Evolutionary conservation across 2,797 vertebrate genomes (phyloP).

Genomic region (Enteromius radiatus): DNA sequence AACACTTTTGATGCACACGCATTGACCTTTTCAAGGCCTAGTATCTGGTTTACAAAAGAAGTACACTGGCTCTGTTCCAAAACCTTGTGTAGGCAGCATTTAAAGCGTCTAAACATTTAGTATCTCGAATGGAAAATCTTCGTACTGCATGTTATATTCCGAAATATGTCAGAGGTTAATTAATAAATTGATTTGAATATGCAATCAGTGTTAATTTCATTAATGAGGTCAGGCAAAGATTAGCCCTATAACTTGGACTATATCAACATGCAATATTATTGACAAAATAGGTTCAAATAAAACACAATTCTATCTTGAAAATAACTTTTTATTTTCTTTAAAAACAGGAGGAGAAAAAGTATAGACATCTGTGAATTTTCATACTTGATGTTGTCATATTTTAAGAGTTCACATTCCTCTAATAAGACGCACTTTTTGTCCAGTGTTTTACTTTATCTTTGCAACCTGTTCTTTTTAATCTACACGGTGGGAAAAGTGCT

Average conservation of each 20-base stretch:
- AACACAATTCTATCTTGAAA: background rate
- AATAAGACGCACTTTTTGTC: background rate
- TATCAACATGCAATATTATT: too few species aligned
- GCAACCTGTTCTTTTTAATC: background rate
- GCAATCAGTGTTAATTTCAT: background rate
- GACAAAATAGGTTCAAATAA: background rate
- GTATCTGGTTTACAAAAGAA: conserved; percentile 26
- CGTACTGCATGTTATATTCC: background rate
- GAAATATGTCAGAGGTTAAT: background rate
- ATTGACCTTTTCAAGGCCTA: conserved; percentile 13
- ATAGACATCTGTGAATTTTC: background rate
- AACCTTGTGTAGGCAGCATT: background rate
- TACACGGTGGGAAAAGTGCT: background rate
- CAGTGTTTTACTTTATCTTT: background rate
- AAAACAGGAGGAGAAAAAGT: too few species aligned
- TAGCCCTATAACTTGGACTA: background rate
- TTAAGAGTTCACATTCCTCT: background rate
- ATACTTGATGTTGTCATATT: background rate
- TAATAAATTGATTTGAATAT: background rate
- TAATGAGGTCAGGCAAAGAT: background rate
- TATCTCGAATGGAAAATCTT: background rate
- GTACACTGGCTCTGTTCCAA: background rate
- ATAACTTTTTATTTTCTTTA: background rate
- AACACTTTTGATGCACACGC: conserved; percentile 29
- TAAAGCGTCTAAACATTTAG: background rate